Conservation (phyloP, 2,113 vertebrate genomes). For the Hydrolagus affinis region DNA sequence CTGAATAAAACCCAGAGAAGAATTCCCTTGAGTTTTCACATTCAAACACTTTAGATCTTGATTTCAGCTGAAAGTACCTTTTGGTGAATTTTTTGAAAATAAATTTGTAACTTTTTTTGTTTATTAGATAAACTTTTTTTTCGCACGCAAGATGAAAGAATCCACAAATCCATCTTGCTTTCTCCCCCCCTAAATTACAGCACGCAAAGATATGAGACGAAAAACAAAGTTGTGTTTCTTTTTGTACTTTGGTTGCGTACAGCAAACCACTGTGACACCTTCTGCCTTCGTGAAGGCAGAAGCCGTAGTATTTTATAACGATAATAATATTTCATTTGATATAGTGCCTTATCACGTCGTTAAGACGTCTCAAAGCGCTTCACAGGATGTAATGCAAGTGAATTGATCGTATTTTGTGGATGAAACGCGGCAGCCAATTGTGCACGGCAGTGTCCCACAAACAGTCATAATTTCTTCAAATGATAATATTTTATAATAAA, state of each 20-base stretch:
- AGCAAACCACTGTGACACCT: not conserved
- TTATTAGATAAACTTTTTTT: slow-evolving; percentile 21
- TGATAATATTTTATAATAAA: too few species aligned
- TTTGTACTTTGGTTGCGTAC: not conserved
- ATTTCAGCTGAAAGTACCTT: not conserved
- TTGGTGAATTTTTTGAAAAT: not conserved
- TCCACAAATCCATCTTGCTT: not conserved
- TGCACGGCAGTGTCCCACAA: too few species aligned
- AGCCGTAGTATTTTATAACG: not conserved
- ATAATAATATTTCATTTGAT: not conserved
- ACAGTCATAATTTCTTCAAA: too few species aligned
- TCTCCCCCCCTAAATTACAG: not conserved
- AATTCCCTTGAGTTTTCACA: not conserved
- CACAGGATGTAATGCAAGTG: too few species aligned
- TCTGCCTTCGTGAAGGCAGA: slow-evolving; percentile 19
- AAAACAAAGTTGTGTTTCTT: slow-evolving; percentile 22
- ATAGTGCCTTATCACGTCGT: too few species aligned
- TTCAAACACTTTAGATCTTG: not conserved
- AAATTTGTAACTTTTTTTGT: not conserved
- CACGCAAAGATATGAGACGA: slow-evolving; percentile 9
- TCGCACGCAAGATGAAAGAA: not conserved
- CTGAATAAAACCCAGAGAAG: not conserved
- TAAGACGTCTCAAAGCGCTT: too few species aligned
- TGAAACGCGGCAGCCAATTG: too few species aligned
- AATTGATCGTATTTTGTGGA: too few species aligned